Percentiles rank a stretch among this genome's conserved stretches.
phyloP scores from a whole-genome alignment of 2,113 vertebrate species.

The Pelodiscus sinensis region DNA sequence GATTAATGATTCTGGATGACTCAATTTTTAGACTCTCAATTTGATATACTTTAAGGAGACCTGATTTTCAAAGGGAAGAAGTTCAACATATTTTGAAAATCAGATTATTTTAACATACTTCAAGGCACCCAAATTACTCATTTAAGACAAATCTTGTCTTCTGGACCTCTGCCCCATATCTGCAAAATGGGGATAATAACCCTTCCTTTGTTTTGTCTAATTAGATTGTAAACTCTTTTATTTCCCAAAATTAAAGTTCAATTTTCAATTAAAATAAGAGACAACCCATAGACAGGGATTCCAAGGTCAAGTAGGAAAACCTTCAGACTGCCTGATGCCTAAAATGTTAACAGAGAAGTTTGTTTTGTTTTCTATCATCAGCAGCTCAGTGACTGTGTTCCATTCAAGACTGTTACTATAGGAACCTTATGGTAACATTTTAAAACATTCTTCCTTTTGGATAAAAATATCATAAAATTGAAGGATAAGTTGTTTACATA shows the following conservation, averaged over 20 bases:
- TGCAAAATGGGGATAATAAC: background rate
- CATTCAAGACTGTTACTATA: slow-evolving; percentile 68
- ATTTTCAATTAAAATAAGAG: background rate
- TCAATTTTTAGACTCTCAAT: background rate
- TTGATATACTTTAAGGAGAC: background rate
- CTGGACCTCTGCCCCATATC: background rate
- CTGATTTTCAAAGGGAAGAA: background rate
- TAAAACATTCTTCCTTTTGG: slow-evolving; percentile 66
- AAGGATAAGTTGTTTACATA: slow-evolving; percentile 73
- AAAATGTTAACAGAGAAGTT: slow-evolving; percentile 50
- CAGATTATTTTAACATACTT: background rate
- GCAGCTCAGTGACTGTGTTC: slow-evolving; percentile 28
- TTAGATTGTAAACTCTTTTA: background rate
- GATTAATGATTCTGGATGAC: background rate
- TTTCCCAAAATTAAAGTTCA: background rate
- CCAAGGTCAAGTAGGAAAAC: slow-evolving; percentile 32
- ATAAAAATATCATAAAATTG: slow-evolving; percentile 77
- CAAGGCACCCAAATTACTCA: background rate
- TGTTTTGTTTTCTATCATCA: slow-evolving; percentile 63
- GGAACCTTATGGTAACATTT: slow-evolving; percentile 55
- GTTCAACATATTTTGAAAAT: background rate
- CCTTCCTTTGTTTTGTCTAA: background rate
- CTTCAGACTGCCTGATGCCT: background rate
- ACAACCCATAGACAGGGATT: slow-evolving; percentile 4
- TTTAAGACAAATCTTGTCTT: background rate